Evolutionary conservation across 1,140 invertebrate species (phyloP).

Genomic region (Trichonephila clavipes): DNA sequence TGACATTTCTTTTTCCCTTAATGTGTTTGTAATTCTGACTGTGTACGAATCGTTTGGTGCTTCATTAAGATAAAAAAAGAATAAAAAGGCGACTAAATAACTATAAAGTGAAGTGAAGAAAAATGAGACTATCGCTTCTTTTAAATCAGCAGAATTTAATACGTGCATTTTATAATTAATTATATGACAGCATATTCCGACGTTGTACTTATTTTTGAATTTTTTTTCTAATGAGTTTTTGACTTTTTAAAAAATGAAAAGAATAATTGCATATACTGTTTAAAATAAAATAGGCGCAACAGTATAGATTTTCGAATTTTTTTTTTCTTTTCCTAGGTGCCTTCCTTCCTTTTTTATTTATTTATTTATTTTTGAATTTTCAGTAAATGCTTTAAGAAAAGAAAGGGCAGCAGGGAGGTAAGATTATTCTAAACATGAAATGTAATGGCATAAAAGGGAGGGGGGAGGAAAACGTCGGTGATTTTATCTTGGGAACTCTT

Average conservation of each 20-base stretch:
- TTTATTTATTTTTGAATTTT: not conserved
- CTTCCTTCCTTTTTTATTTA: not conserved
- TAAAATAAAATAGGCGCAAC: not conserved
- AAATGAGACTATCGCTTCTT: constrained; percentile 30
- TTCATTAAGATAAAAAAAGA: constrained; percentile 30
- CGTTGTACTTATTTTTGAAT: not conserved
- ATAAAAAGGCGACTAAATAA: not conserved
- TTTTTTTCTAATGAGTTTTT: not conserved
- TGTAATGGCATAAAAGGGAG: not conserved
- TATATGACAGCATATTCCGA: constrained; percentile 5
- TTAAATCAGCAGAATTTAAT: constrained; percentile 36
- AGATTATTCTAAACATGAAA: constrained; percentile 19
- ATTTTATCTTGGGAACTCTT: constrained; percentile 27
- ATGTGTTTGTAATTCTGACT: not conserved
- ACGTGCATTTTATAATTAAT: constrained; percentile 53
- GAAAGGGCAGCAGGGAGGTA: not conserved
- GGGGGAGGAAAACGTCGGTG: not conserved
- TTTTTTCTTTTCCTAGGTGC: not conserved
- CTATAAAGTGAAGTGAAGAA: not conserved
- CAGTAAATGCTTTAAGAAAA: not conserved
- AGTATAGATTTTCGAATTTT: constrained; percentile 1
- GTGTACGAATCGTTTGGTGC: constrained; percentile 22
- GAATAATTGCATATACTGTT: not conserved
- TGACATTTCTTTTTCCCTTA: constrained; percentile 36
- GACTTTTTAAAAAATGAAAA: constrained; percentile 28